Conservation (phyloP, 2,888 invertebrate genomes). For the Hypomecis atomaria region DNA sequence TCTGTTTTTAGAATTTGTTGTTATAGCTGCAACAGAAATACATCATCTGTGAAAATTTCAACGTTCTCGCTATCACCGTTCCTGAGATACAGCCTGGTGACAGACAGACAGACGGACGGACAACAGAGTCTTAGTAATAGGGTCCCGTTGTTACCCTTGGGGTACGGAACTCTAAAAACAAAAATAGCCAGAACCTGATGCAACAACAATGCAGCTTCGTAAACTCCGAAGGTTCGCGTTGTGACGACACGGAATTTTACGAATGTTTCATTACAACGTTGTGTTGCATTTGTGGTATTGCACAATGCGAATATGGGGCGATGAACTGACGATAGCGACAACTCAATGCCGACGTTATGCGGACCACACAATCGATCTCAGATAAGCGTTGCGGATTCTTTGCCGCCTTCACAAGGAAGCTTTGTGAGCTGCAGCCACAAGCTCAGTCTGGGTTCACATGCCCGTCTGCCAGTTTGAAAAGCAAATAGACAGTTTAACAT, state of each 20-base stretch:
- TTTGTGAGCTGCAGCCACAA: conserved; percentile 34
- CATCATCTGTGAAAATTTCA: too few relatives aligned
- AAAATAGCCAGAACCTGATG: conserved; percentile 29
- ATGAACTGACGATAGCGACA: conserved; percentile 52
- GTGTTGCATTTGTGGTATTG: conserved; percentile 45
- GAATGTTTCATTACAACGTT: conserved; percentile 41
- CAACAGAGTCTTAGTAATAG: too few relatives aligned
- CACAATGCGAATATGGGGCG: conserved; percentile 53
- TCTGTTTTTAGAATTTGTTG: too few relatives aligned
- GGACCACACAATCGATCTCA: conserved; percentile 51
- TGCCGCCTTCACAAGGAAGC: conserved; percentile 39
- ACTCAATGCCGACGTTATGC: conserved; percentile 48
- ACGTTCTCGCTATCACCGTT: too few relatives aligned
- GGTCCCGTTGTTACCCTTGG: too few relatives aligned
- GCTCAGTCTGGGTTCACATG: conserved; percentile 33
- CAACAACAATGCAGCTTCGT: conserved; percentile 32
- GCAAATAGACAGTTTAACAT: conserved; percentile 28
- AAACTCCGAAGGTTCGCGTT: conserved; percentile 33
- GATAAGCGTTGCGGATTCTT: conserved; percentile 50
- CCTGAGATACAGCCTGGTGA: too few relatives aligned
- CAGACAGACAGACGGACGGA: too few relatives aligned
- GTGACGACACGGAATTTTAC: conserved; percentile 38
- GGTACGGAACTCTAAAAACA: too few relatives aligned
- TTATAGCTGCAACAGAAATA: too few relatives aligned
- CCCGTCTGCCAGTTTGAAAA: conserved; percentile 26